These are phyloP conservation scores for Podarcis lilfordi DNA, from an alignment of 2,797 vertebrate species.

Conservation along the genomic window DNA sequence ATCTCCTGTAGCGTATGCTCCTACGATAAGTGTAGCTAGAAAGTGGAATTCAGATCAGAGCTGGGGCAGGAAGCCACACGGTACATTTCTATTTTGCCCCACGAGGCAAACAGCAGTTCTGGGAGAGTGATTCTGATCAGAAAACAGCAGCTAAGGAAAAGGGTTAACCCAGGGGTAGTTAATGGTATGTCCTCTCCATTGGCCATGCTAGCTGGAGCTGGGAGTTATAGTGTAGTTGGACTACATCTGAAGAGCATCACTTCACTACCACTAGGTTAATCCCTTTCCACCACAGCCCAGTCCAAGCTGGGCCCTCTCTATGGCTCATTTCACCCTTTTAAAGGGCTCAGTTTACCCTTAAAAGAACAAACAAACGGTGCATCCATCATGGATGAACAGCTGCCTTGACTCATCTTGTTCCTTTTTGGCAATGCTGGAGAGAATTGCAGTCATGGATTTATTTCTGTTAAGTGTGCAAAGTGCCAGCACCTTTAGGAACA, in stretches of 20 bases:
- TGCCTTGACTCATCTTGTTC: background rate
- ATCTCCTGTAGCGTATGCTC: background rate
- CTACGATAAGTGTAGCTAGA: background rate
- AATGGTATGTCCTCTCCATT: too few relatives aligned
- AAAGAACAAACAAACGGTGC: too few relatives aligned
- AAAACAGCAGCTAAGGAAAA: background rate
- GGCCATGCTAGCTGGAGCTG: too few relatives aligned
- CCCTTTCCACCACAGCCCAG: background rate
- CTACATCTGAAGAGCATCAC: too few relatives aligned
- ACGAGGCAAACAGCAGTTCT: background rate
- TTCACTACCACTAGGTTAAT: background rate
- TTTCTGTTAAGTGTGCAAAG: background rate
- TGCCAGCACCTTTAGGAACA: background rate
- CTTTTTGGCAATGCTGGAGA: background rate
- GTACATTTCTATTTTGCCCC: background rate
- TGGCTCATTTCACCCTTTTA: background rate
- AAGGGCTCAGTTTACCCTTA: background rate
- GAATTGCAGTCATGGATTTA: background rate
- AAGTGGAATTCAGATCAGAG: background rate
- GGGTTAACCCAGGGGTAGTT: too few relatives aligned
- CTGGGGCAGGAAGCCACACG: background rate
- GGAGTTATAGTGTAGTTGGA: too few relatives aligned
- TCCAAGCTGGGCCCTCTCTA: background rate
- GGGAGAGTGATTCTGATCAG: background rate
- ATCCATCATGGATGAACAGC: background rate